Evolutionary conservation across 2,888 invertebrate genomes (phyloP).

Genomic region (Pseudococcus viburni): DNA sequence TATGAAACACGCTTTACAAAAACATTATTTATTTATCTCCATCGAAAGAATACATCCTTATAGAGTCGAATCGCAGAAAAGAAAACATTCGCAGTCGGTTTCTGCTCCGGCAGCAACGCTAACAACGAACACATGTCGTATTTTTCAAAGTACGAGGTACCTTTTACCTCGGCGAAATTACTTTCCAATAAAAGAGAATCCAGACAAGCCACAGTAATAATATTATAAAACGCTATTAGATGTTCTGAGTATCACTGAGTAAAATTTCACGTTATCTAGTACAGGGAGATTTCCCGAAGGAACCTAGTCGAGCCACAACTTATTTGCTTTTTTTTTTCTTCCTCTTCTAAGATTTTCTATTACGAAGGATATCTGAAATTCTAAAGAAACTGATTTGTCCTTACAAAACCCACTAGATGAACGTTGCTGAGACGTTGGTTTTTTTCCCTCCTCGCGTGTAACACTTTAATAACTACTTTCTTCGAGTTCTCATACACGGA

Average conservation of each 20-base stretch:
- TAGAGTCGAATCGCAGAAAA: background rate
- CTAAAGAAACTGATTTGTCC: conserved; percentile 63
- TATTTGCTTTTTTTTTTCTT: conserved; percentile 30
- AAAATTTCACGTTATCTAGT: conserved; percentile 58
- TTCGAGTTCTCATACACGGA: conserved; percentile 55
- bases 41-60: background rate
- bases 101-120: too few relatives aligned
- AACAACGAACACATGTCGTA: conserved; percentile 18
- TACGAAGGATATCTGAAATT: conserved; percentile 50
- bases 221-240: conserved; percentile 57
- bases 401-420: conserved; percentile 59
- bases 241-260: conserved; percentile 53
- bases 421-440: conserved; percentile 41
- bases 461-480: conserved; percentile 65
- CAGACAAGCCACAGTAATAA: conserved; percentile 35
- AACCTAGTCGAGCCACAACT: conserved; percentile 40
- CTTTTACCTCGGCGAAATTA: conserved; percentile 43
- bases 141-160: conserved; percentile 41
- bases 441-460: conserved; percentile 36
- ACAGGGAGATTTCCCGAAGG: conserved; percentile 62
- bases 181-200: conserved; percentile 48
- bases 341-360: conserved; percentile 50
- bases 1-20: background rate
- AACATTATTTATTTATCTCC: conserved; percentile 41
- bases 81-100: background rate